Base-by-base conservation (phyloP, 2,888 invertebrate species). In the Galeopsomyia nigrocyanea region DNA sequence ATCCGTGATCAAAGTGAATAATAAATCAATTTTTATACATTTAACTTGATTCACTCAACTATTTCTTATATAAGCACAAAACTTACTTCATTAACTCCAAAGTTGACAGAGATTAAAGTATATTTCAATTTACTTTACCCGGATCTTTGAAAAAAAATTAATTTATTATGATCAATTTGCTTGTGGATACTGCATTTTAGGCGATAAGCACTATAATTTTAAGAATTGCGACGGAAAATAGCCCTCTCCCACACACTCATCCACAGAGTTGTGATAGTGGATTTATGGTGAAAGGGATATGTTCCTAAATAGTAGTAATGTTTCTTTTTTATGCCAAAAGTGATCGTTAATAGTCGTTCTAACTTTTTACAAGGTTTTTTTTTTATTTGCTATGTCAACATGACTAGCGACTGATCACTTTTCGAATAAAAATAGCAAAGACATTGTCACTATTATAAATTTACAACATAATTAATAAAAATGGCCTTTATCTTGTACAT, bases 221-320 rank as follows among this genome's bases (percentile, higher is more conserved):
- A 74, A 67, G 56, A 62, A 51, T 56, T 56, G 46, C 69, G 57
- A 72, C 68, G 84, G 83, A 84, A 84, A 77, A 80, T 81, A 84
- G 77, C 81, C 82, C 80, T 84, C 81, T 84, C 82, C 81, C 84
- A 78, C 77, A 80, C 84, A 84, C 84, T 84, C 82, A 83, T 84
- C 81, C 79, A 79, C 83, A 84, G 84, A 78, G 83, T 79, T 69
- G 81, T 76, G 83, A 83, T 83, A 84, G 84, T 84, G 84, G 80
- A 80, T 84, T 84, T 84, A 83, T 84, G 82, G 84, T 79, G 82
- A 83, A 82, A 84, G 79, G 83, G 81, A 78, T 84, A 79, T 80
- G 75, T 80, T 82, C 82, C 82, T 49, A 50, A 53, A 39, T 56
- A 66, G 49, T 62, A 55, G 22, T 62, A 50, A 49, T 68, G 56